Percentiles rank a stretch among this genome's conserved stretches.
Evolutionary conservation across 2,888 invertebrate species (phyloP).

Genomic region (Tenthredo distinguenda): DNA sequence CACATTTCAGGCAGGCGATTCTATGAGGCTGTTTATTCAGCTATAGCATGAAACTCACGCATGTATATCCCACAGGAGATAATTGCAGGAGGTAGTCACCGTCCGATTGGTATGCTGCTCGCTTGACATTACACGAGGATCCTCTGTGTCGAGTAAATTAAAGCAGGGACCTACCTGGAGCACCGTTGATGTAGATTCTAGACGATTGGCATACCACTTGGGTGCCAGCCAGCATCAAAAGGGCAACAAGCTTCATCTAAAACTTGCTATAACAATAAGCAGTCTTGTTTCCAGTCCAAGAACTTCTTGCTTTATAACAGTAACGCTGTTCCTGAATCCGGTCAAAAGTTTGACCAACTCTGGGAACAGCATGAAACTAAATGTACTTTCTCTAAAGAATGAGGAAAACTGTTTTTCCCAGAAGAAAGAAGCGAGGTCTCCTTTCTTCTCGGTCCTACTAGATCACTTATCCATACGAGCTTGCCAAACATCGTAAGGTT

Average conservation of each 20-base stretch:
- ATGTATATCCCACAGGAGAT: not conserved
- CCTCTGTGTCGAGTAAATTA: conserved; percentile 44
- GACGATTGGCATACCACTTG: conserved; percentile 10
- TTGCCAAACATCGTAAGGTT: not conserved
- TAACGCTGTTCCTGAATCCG: not conserved
- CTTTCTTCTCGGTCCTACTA: not conserved
- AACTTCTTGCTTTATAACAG: not conserved
- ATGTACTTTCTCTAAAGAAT: not conserved
- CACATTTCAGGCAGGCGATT: not conserved
- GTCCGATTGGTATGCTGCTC: conserved; percentile 36
- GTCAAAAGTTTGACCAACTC: conserved; percentile 6
- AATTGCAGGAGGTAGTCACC: not conserved
- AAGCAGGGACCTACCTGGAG: conserved; percentile 29
- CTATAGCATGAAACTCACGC: not conserved
- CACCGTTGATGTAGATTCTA: conserved; percentile 8
- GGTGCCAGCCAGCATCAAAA: not conserved
- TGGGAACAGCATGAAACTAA: not conserved
- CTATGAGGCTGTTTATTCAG: not conserved
- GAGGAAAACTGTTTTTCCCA: not conserved
- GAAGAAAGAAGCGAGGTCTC: not conserved
- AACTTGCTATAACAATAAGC: not conserved
- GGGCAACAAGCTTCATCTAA: conserved; percentile 9
- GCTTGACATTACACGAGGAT: conserved; percentile 36
- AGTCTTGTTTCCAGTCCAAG: not conserved
- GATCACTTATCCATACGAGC: not conserved